Base-by-base conservation (phyloP, 2,888 invertebrate species). In the Nezara viridula region DNA sequence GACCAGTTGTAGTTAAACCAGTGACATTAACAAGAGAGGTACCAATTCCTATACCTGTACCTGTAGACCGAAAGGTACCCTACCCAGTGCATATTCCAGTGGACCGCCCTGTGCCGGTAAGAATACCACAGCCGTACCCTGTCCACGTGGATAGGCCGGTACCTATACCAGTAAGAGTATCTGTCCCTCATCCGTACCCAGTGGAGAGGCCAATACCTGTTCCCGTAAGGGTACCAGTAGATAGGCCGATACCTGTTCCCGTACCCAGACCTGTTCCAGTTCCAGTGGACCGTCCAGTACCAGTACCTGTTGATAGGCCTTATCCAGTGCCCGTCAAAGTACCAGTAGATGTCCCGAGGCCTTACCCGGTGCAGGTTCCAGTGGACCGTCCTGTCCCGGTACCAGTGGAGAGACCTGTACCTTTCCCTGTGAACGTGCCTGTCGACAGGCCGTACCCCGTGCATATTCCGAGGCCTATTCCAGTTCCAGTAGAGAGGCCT, bases 61-160 rank as follows among this genome's bases (percentile, higher is more conserved):
- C 91, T 55, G 91, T 92, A 3, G 91, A 91, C 89, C 91, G 91
- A 73, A 91, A 91, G 24, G 91, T 91, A 37, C 91, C 91, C 5
- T 91, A 90, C 89, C 91, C 91, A 21, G 90, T 90, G 9, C 90
- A 90, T 60, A 89, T 90, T 9, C 90, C 90, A 21, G 91, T 91
- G 21, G 91, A 91, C 37, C 90, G 91, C 47, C 90, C 91, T 16
- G 91, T 91, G 6, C 91, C 91, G 1, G 91, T 91, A 40, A 90
- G 89, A 55, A 90, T 91, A 21, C 91, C 91, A 32, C 90, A 91
- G 16, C 91, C 91, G 0, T 91, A 91, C 21, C 91, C 91, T 40
- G 89, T 91, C 4, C 90, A 89, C 14, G 90, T 90, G 7, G 90
- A 90, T n/a, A 90, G 90, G 37, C 90, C 91, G 0, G 90, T 90